Conservation (phyloP, 92 coral and sea anemone genomes). For the Porites evermanni region DNA sequence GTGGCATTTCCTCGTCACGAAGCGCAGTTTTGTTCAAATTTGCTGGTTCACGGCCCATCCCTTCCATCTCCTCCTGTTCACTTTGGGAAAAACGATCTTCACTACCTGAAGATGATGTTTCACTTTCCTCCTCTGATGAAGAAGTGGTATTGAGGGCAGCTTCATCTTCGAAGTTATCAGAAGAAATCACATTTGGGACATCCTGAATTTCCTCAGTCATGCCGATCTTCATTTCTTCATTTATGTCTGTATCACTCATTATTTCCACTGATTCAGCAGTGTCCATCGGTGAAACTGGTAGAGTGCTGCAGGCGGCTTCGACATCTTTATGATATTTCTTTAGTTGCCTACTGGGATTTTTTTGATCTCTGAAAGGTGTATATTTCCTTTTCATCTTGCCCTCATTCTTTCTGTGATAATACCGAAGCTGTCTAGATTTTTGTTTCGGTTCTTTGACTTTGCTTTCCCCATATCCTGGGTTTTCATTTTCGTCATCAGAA, state of each 20-base stretch:
- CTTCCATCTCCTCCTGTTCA: slow-evolving; percentile 28
- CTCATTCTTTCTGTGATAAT: slow-evolving; percentile 36
- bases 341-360: slow-evolving; percentile 42
- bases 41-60: slow-evolving; percentile 16
- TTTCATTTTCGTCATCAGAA: slow-evolving; percentile 23
- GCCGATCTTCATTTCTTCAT: slow-evolving; percentile 7
- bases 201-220: slow-evolving; percentile 18
- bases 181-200: not conserved
- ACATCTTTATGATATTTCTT: slow-evolving; percentile 32
- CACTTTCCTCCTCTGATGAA: slow-evolving; percentile 16
- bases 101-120: slow-evolving; percentile 15
- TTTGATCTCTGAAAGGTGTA: slow-evolving; percentile 43
- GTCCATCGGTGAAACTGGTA: slow-evolving; percentile 13
- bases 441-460: slow-evolving; percentile 28
- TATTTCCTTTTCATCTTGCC: slow-evolving; percentile 17
- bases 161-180: slow-evolving; percentile 16
- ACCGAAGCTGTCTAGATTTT: slow-evolving; percentile 28
- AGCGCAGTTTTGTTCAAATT: slow-evolving; percentile 32
- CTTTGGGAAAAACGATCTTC: slow-evolving; percentile 10
- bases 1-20: slow-evolving; percentile 51
- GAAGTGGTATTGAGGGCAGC: slow-evolving; percentile 24
- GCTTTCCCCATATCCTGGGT: slow-evolving; percentile 23
- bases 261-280: slow-evolving; percentile 25
- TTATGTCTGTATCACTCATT: slow-evolving; percentile 18
- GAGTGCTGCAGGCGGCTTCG: not conserved